phyloP scores from a whole-genome alignment of 2,888 invertebrate species.

The Timandra comae region DNA sequence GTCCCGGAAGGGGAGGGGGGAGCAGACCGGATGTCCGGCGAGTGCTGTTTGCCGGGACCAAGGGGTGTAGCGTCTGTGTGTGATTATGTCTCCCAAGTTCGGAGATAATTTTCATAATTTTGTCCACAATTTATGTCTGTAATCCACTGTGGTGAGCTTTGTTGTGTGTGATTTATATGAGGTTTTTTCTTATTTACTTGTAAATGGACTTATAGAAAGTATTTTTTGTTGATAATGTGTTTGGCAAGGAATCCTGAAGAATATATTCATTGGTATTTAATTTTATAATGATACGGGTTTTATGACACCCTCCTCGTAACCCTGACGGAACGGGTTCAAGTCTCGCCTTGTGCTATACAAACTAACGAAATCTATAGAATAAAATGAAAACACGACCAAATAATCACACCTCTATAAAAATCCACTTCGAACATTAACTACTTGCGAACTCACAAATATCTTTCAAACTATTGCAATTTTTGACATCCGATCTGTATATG shows the following conservation, averaged over 20 bases:
- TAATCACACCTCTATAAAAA: neutral
- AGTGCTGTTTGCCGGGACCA: conserved; percentile 34
- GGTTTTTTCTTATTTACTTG: too few species aligned
- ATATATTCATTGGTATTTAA: too few species aligned
- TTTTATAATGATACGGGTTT: too few species aligned
- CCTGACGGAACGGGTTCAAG: too few species aligned
- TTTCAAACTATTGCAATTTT: conserved; percentile 16
- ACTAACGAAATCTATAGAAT: too few species aligned
- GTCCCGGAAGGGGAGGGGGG: conserved; percentile 18
- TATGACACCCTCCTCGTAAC: too few species aligned
- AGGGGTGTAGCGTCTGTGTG: conserved; percentile 21
- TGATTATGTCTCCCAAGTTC: conserved; percentile 24
- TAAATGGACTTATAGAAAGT: too few species aligned
- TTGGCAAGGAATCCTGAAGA: too few species aligned
- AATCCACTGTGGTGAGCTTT: neutral
- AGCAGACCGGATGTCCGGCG: conserved; percentile 55
- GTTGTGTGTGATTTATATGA: conserved; percentile 5
- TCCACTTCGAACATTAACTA: neutral
- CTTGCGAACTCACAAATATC: conserved; percentile 6
- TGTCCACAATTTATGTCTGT: conserved; percentile 14
- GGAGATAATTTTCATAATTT: conserved; percentile 24
- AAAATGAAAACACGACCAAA: too few species aligned
- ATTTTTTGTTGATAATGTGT: too few species aligned
- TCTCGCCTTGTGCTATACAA: too few species aligned
- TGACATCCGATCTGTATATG: conserved; percentile 9